Evolutionary conservation across 30 jellyfish, hydroid and myxozoan species (phyloP), one percentile per base, ranked within the genome.

Genomic region (Sanderia malayensis): DNA sequence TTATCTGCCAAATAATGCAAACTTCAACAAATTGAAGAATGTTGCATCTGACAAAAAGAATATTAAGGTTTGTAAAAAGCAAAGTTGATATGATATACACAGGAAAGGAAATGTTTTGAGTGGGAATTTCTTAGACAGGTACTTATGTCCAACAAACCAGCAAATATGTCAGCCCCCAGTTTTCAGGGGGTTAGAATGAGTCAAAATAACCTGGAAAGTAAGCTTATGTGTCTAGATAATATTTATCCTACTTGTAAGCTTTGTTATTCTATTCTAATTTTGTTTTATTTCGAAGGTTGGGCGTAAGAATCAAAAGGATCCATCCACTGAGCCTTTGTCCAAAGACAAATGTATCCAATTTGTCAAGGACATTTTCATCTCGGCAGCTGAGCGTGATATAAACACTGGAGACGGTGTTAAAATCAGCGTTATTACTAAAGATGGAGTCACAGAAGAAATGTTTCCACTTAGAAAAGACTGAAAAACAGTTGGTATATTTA

Each of bases 341-440:
- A 76, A 76, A 69, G 94, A 76, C 29, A 77, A 76, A 66, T 76
- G 93, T 53, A 79, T 90, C 22, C 96, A 86, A 68, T 81, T 93
- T 61, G 83, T 93, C n/a, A 85, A 85, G 71, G 96, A 93, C 86
- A 81, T 85, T 60, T 93, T 86, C 79, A 93, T 81, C 32, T 85
- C 96, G 49, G 99, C 96, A 30, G 94, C 96, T 9, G 99, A 93
- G 61, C 76, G 99, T 44, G 99, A 93, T 46, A 93, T 93, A 30
- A 85, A 93, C 70, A 93, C 99, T 17, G 99, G 99, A 15, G 99
- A 93, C 72, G 99, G 96, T 19, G 95, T 85, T 62, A 49, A 37
- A 15, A 84, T 92, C 19, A 79, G 60, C 62, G 81, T 83, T 23
- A 90, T 90, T 31, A 90, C 97, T 4, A 83, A 71, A 58, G 96